Base-by-base conservation (phyloP, 2,113 vertebrate species). In the Epinephelus lanceolatus region DNA sequence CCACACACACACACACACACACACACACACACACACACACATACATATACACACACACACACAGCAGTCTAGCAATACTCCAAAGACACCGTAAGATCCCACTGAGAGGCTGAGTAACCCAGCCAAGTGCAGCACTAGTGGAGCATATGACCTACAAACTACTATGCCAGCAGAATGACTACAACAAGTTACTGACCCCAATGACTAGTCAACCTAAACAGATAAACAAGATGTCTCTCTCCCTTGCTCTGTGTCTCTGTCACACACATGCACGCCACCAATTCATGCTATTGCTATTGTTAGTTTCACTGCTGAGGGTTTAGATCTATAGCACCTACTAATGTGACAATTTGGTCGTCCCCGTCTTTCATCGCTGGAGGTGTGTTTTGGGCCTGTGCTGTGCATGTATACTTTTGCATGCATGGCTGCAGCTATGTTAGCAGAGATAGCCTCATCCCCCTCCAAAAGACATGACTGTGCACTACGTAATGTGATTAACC, bases 121-220 rank as follows among this genome's bases (percentile, higher is more conserved):
- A 83, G 73, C 65, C 66, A 78, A 91, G 78, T 82, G 80, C 84
- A 81, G 76, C 62, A 71, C 78, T 40, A 27, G 80, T 62, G 71
- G 53, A 88, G 72, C 73, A 87, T 80, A 78, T 88, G 87, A 92
- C 81, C 86, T 85, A 76, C 88, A 91, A 89, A 51, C 61, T 69
- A 74, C 62, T 73, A 56, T 52, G 78, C 78, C 61, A 60, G 78
- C 59, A 86, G 62, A 88, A 52, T 76, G 67, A 80, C 72, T 72
- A 63, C 69, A 68, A 60, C 69, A 68, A 81, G 86, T 75, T 66
- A 84, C 57, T 89, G 88, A 92, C 88, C 88, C 53, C 40, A 59
- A 82, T 90, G 80, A 81, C 81, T 59, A 84, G 81, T 88, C 81
- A 89, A 90, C 81, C 89, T 79, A 88, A 86, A 89, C 77, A 87